Conservation (phyloP, 37 sponge, comb jelly and placozoan species). For the Spongilla lacustris region DNA sequence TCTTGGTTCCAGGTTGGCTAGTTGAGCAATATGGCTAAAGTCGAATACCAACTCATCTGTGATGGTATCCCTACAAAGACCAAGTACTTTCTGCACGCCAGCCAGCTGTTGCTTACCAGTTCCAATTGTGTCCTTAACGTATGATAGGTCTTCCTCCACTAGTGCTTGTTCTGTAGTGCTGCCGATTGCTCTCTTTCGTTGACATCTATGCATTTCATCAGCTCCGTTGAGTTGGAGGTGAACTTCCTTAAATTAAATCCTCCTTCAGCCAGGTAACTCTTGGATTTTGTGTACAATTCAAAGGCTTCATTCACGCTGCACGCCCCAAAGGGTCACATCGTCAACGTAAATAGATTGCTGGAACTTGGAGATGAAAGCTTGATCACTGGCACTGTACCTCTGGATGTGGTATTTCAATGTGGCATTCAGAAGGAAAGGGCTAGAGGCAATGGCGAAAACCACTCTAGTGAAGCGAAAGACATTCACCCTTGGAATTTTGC, state of each 20-base stretch:
- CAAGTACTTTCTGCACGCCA: constrained; percentile 24
- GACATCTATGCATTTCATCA: constrained; percentile 3
- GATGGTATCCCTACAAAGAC: constrained; percentile 22
- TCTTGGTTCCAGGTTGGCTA: neutral
- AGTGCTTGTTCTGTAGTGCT: neutral
- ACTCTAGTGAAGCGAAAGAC: constrained; percentile 8
- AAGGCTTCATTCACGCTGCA: neutral
- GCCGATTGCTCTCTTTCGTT: neutral
- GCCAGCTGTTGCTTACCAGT: neutral
- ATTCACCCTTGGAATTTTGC: neutral
- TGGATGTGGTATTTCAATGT: constrained; percentile 10
- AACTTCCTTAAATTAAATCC: constrained; percentile 26
- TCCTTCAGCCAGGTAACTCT: constrained; percentile 7
- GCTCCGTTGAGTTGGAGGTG: constrained; percentile 9
- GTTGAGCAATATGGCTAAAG: neutral
- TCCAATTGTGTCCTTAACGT: constrained; percentile 8
- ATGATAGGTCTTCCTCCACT: constrained; percentile 2
- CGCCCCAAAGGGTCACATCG: neutral
- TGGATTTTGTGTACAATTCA: constrained; percentile 7
- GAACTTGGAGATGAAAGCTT: neutral
- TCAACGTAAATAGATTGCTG: neutral
- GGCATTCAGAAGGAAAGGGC: constrained; percentile 34
- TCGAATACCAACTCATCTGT: constrained; percentile 23
- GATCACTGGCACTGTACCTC: neutral
- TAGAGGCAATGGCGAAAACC: constrained; percentile 13